Conservation (phyloP, 2,888 invertebrate species). For the Daptonema setosum region DNA sequence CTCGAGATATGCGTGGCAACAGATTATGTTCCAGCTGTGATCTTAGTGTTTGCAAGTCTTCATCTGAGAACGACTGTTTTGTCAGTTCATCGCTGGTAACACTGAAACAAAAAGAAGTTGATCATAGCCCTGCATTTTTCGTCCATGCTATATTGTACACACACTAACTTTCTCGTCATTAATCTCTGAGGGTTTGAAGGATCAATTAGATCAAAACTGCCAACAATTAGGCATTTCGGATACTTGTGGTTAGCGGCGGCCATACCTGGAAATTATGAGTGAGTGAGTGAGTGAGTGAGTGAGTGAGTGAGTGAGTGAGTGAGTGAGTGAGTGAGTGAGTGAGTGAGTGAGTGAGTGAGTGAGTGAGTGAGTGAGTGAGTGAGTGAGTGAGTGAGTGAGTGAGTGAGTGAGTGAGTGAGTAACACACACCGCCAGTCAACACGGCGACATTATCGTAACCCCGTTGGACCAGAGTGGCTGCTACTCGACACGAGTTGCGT, state of each 20-base stretch:
- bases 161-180: not conserved
- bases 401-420: too few species aligned
- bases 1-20: not conserved
- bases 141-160: too few species aligned
- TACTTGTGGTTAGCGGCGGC: not conserved
- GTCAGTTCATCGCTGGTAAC: too few species aligned
- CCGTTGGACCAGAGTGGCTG: conserved; percentile 32
- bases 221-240: not conserved
- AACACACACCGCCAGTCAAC: conserved; percentile 35
- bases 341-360: too few species aligned
- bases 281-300: too few species aligned
- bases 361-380: too few species aligned
- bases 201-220: not conserved
- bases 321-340: too few species aligned
- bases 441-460: conserved; percentile 35
- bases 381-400: too few species aligned
- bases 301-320: too few species aligned
- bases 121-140: too few species aligned
- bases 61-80: not conserved
- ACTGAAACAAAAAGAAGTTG: too few species aligned
- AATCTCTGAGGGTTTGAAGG: not conserved
- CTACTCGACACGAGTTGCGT: conserved; percentile 27
- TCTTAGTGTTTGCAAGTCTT: not conserved
- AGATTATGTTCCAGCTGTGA: not conserved
- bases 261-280: not conserved